Evolutionary conservation across 2,113 vertebrate species (phyloP).

Genomic region (Tenrec ecaudatus): DNA sequence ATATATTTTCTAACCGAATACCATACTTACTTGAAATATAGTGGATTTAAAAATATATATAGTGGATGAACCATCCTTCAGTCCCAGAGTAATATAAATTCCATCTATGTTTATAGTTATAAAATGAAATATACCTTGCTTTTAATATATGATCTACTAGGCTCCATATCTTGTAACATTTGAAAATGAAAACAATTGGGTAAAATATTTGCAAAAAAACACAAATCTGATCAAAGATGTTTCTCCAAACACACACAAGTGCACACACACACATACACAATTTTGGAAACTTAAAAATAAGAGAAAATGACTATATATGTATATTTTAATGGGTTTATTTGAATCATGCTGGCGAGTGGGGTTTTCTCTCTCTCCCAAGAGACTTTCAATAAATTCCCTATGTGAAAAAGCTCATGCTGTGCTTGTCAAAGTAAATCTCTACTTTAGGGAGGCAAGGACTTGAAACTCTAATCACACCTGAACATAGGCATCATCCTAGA

Average conservation of each 20-base stretch:
- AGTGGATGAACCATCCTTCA: conserved; percentile 96
- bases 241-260: no score
- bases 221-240: background rate
- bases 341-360: no score
- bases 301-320: no score
- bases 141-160: conserved; percentile 97
- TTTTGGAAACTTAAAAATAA: no score
- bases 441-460: no score
- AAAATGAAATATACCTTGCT: conserved; percentile 98
- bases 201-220: background rate
- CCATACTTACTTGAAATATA: conserved; percentile 90
- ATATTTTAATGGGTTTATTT: no score
- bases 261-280: background rate
- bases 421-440: no score
- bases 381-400: no score
- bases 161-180: conserved; percentile 94
- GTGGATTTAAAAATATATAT: no score
- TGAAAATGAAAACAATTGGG: background rate
- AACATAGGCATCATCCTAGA: background rate
- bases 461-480: no score
- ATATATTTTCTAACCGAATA: background rate
- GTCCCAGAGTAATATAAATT: conserved; percentile 96
- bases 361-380: no score
- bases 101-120: conserved; percentile 96
- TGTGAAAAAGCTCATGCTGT: no score